Evolutionary conservation across 2,113 vertebrate species (phyloP).

Genomic region (Carettochelys insculpta): DNA sequence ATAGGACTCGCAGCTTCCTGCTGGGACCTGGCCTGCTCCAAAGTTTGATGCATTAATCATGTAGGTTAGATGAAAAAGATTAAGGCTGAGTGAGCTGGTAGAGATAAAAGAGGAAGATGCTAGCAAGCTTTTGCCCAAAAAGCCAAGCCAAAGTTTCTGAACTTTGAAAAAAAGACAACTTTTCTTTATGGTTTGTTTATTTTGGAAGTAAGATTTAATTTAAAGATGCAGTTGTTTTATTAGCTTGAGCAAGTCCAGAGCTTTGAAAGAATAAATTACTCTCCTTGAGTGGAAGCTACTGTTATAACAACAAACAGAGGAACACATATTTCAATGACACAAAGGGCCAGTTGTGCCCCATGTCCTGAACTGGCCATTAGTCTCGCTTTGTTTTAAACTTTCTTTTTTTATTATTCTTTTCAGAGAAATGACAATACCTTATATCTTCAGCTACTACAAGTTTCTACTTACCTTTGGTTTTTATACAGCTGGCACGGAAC

Average conservation of each 20-base stretch:
- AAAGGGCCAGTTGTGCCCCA: background rate
- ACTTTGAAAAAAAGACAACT: slow-evolving; percentile 29
- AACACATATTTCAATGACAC: background rate
- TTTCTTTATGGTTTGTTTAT: slow-evolving; percentile 58
- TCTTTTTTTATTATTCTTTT: background rate
- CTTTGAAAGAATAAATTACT: background rate
- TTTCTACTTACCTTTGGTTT: slow-evolving; percentile 5
- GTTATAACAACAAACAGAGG: background rate
- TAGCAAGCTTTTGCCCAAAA: slow-evolving; percentile 43
- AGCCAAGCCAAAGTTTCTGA: slow-evolving; percentile 44
- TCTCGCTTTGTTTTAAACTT: background rate
- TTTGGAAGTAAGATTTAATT: slow-evolving; percentile 60
- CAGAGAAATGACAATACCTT: background rate
- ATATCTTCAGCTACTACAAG: background rate
- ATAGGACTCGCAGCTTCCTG: slow-evolving; percentile 74
- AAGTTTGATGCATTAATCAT: slow-evolving; percentile 74
- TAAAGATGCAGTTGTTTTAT: slow-evolving; percentile 32
- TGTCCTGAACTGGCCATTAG: background rate
- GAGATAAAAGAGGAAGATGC: slow-evolving; percentile 65
- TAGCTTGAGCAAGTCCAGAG: slow-evolving; percentile 30
- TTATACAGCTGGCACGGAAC: background rate
- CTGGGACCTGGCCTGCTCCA: slow-evolving; percentile 67
- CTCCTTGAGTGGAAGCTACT: background rate
- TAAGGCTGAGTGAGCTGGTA: slow-evolving; percentile 63
- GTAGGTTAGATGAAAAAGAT: slow-evolving; percentile 76